phyloP scores from a whole-genome alignment of 2,888 invertebrate species.

The Kuschelorhynchus macadamiae region DNA sequence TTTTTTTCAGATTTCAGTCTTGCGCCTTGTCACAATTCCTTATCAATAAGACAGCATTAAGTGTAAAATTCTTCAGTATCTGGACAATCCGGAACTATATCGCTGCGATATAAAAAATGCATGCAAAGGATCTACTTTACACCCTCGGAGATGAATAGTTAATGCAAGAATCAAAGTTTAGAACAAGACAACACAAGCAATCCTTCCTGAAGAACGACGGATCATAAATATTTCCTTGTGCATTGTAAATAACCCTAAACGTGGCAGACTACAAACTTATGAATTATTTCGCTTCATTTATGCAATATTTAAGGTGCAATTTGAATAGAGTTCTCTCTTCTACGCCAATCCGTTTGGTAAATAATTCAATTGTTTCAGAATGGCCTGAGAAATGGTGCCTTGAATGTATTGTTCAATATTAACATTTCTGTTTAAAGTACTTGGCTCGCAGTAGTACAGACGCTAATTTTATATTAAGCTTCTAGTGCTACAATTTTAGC shows the following conservation, averaged over 20 bases:
- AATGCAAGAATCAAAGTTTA: conserved; percentile 65
- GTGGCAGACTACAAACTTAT: conserved; percentile 70
- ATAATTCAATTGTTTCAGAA: conserved; percentile 69
- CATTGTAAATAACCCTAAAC: conserved; percentile 71
- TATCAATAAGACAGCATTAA: no score
- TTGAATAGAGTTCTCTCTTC: conserved; percentile 69
- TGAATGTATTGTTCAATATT: conserved; percentile 66
- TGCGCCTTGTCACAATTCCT: no score
- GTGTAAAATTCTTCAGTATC: no score
- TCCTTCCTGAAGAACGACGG: conserved; percentile 64
- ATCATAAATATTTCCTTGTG: conserved; percentile 75
- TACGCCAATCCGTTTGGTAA: conserved; percentile 69
- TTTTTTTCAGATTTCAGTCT: no score
- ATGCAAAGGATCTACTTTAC: conserved; percentile 49
- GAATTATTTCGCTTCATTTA: conserved; percentile 70
- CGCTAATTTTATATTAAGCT: conserved; percentile 61
- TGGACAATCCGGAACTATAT: conserved; percentile 1
- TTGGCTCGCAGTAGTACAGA: conserved; percentile 54
- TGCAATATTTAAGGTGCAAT: conserved; percentile 70
- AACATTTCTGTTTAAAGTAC: conserved; percentile 64
- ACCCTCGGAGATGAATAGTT: conserved; percentile 60
- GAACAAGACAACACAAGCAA: conserved; percentile 67
- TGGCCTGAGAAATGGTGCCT: conserved; percentile 65
- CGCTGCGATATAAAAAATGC: conserved; percentile 30
- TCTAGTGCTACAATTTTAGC: conserved; percentile 42